Evolutionary conservation across 2,888 invertebrate genomes (phyloP), one percentile per base, ranked within the genome.

Genomic region (Dicyrtoma fusca): DNA sequence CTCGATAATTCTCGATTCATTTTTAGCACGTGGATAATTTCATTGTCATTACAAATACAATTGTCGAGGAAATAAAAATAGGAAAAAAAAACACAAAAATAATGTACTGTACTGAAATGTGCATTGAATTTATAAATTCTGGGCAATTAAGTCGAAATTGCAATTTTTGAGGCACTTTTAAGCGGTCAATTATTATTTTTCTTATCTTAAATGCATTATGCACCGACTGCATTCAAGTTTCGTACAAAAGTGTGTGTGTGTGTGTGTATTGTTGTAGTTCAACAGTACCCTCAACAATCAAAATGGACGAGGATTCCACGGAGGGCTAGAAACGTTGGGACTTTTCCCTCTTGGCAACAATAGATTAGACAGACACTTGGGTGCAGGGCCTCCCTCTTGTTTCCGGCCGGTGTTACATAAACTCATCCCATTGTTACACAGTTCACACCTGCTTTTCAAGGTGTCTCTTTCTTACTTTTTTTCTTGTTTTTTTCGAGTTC

Each of bases 401-500:
- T 70, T 68, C 65, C 63, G 26, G 47, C 26, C 14, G 25, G 19
- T 49, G 65, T 61, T 63, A 55, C 71, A 53, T 17, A 26, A 14
- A 19, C 74, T 74, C 70, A 70, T 70, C 65, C 70, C 55, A 62
- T 62, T 71, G 70, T 63, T 69, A 57, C 25, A 57, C 61, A 77
- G 77, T 77, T 77, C 77, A 44, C 63, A 69, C 69, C 63, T 63
- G 49, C 10, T 63, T 72, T 76, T 77, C 49, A 66, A 77, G 77
- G 77, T 77, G 77, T 77, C 77, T 75, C 76, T 76, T 71, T 51
- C 21, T 68, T 61, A 64, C 34, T 34, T 34, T 8, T 3, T 34
- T 34, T 34, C 34, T 34, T 8, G 34, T 34, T 34, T 34, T 8
- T 34, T 34, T n/a, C n/a, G n/a, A n/a, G n/a, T n/a, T 34, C 34